Percentiles rank a stretch among this genome's conserved stretches.
These are phyloP conservation scores for Apostichopus leukothele DNA, from an alignment of 53 echinoderm and acorn worm species.

Conservation along the genomic window DNA sequence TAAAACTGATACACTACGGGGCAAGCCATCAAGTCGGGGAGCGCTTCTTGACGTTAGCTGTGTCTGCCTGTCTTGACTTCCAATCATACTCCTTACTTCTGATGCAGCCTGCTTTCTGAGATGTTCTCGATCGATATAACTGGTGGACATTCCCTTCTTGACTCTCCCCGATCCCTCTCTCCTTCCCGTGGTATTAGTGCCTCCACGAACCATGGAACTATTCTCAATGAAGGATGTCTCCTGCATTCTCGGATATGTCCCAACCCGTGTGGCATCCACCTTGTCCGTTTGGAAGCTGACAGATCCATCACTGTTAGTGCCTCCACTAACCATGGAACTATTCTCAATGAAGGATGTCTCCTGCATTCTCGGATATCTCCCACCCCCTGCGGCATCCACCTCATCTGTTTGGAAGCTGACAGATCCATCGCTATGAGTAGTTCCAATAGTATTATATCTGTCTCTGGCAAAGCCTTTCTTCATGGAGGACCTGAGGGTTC, in stretches of 20 bases:
- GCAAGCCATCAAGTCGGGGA: not conserved
- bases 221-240: conserved; percentile 43
- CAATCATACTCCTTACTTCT: conserved; percentile 1
- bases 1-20: conserved; percentile 18
- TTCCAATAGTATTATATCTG: not conserved
- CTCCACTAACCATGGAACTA: not conserved
- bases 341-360: conserved; percentile 44
- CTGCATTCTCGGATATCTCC: conserved; percentile 35
- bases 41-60: conserved; percentile 22
- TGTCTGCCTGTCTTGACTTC: not conserved
- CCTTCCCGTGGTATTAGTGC: not conserved
- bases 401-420: conserved; percentile 14
- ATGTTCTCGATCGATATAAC: not conserved
- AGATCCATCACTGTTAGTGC: not conserved
- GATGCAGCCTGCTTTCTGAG: conserved; percentile 8
- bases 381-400: conserved; percentile 12
- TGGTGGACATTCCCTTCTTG: not conserved
- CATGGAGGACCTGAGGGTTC: not conserved
- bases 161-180: not conserved
- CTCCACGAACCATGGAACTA: not conserved
- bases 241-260: conserved; percentile 35
- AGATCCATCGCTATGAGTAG: conserved; percentile 1
- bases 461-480: not conserved
- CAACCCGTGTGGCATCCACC: not conserved
- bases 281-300: conserved; percentile 4